A percentile compares a stretch with the other conserved stretches of the same genome.
Conservation (phyloP, 2,797 vertebrate species). For the Sylvia borin region DNA sequence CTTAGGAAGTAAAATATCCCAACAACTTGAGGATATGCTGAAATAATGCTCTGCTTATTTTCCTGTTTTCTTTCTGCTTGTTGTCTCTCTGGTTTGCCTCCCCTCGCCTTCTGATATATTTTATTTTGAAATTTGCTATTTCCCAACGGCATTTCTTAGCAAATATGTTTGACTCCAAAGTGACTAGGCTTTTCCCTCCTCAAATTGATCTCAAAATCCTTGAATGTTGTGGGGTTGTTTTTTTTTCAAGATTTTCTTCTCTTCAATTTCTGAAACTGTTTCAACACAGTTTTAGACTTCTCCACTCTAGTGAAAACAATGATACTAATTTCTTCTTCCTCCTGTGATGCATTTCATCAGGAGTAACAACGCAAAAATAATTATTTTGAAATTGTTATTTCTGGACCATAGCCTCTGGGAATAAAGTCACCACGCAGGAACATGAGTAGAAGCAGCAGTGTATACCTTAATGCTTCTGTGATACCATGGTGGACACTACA, state of each 20-base stretch:
- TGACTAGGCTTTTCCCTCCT: neutral
- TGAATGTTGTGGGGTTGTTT: neutral
- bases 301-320: neutral
- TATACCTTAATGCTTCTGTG: neutral
- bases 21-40: neutral
- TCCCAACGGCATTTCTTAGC: neutral
- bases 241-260: neutral
- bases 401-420: neutral
- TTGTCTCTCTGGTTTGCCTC: neutral
- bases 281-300: neutral
- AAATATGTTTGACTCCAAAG: neutral
- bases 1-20: neutral
- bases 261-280: neutral
- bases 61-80: neutral
- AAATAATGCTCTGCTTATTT: neutral
- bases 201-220: neutral
- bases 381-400: neutral
- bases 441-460: neutral
- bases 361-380: neutral
- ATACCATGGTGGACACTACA: neutral
- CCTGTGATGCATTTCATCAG: neutral
- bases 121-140: neutral
- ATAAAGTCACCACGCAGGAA: neutral
- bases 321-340: neutral
- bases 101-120: neutral